Evolutionary conservation across 1,140 invertebrate genomes (phyloP), one percentile per base, ranked within the genome.

Genomic region (Hermetia illucens): DNA sequence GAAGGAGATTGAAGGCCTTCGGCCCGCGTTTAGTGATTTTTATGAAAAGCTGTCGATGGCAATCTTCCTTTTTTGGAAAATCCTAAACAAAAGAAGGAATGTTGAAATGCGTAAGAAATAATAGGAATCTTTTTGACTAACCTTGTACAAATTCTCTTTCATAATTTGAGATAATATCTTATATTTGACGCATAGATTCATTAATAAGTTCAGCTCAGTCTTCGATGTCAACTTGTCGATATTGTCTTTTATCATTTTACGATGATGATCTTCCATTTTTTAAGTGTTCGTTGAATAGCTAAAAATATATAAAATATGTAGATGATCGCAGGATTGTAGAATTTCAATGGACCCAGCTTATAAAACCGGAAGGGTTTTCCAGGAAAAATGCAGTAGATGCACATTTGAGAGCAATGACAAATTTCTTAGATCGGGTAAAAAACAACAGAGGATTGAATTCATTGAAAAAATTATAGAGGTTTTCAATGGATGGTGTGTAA

Each of bases 221-320:
- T 22, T 22, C 13, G n/a, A 12, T 9, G 24, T 20, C 10, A 36
- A n/a, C n/a, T 21, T 4, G 17, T 21, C 12, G 12, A 36, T 21
- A 36, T 36, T 36, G 20, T 20, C 17, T 21, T 22, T n/a, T 4
- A 36, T 36, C 24, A 10, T 36, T 21, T 9, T 21, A 6, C 34
- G 17, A 36, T 36, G 18, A n/a, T 36, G n/a, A 22, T 36, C 10
- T 16, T 36, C 34, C 34, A 36, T 36, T 36, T 16, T 34, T 27
- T 27, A 27, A 27, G n/a, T n/a, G 8, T 8, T 9, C 24, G n/a
- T 9, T 27, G 24, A n/a, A 27, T 9, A 27, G 24, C 24, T n/a
- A 27, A 27, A 27, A 9, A 9, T n/a, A 27, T n/a, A 9, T 27
- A 27, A n/a, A 27, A 27, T 27, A 9, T n/a, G 8, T n/a, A 27